Evolutionary conservation across 2,888 invertebrate species (phyloP), one percentile per base, ranked within the genome.

Genomic region (Atherix ibis): DNA sequence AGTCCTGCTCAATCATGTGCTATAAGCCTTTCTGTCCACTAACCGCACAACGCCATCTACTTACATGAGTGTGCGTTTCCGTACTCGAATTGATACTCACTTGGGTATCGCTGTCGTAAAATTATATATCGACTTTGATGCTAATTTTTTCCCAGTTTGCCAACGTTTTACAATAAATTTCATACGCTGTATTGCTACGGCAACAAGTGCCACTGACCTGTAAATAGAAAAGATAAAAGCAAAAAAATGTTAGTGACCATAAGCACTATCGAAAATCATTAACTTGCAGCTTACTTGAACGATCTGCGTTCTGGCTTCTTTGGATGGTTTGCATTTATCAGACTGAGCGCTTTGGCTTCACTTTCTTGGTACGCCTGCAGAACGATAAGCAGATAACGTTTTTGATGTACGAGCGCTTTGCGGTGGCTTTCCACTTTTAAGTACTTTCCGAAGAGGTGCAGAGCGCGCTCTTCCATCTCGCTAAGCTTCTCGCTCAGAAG

Each of bases 331-430:
- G 42, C 47, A 36, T 46, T 44, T 4, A 50, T 39, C 15, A 50
- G 45, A 1, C 42, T 44, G 40, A 58, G 37, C 0, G 56, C 50
- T 36, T 52, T 47, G 15, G 52, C 49, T 40, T 61, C 58, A 32
- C 50, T 58, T 18, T 55, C 54, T 43, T 60, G 58, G 43, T 62
- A 62, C 9, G 53, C 53, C 31, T 71, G 46, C 54, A 67, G 43
- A 48, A 81, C 70, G 12, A 78, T 68, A 42, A 83, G 68, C 34
- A 94, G 62, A 57, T 89, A 92, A 14, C 79, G 71, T 62, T 94
- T 94, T 64, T 94, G 94, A 70, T 81, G 91, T 33, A 81, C 72
- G 34, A 94, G 64, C 10, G 89, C 83, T 55, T 88, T 89, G 38
- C 83, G 72, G 48, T 80, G 82, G 51, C 88, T 87, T 53, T 91